A percentile compares a stretch with the other conserved stretches of the same genome.
Conservation (phyloP, 2,888 invertebrate species). For the Nemoura dubitans region DNA sequence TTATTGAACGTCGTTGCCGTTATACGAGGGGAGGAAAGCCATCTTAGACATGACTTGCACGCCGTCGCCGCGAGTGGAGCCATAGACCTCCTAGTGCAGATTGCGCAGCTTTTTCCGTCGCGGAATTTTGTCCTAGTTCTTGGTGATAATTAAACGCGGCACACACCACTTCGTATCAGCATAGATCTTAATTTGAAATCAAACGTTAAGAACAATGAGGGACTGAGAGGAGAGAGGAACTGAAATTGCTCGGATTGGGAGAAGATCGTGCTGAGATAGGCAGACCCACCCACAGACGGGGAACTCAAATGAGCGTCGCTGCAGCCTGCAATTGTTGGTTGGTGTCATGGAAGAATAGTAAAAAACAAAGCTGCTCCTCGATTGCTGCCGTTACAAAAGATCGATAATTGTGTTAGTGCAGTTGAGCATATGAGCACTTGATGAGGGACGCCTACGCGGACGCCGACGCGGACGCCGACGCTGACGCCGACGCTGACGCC, state of each 20-base stretch:
- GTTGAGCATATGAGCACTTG: neutral
- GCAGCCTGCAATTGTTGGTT: neutral
- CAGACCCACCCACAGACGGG: too few species aligned
- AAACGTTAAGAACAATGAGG: neutral
- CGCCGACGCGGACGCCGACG: too few species aligned
- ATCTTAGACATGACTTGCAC: conserved; percentile 12
- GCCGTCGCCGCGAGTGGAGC: neutral
- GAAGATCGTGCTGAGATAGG: too few species aligned
- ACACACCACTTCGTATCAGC: neutral
- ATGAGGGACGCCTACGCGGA: neutral
- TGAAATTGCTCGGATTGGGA: too few species aligned
- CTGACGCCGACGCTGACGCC: too few species aligned
- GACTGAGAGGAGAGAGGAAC: too few species aligned
- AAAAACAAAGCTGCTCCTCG: neutral
- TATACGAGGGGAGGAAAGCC: neutral
- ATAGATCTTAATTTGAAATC: neutral
- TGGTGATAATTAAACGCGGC: neutral
- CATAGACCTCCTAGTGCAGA: neutral
- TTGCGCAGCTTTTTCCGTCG: neutral
- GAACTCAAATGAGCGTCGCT: too few species aligned
- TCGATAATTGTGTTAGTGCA: neutral
- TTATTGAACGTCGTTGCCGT: neutral
- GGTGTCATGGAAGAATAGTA: neutral
- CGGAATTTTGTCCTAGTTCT: neutral
- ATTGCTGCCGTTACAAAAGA: neutral